phyloP scores from a whole-genome alignment of 2,797 vertebrate species.

The Carapus acus region DNA sequence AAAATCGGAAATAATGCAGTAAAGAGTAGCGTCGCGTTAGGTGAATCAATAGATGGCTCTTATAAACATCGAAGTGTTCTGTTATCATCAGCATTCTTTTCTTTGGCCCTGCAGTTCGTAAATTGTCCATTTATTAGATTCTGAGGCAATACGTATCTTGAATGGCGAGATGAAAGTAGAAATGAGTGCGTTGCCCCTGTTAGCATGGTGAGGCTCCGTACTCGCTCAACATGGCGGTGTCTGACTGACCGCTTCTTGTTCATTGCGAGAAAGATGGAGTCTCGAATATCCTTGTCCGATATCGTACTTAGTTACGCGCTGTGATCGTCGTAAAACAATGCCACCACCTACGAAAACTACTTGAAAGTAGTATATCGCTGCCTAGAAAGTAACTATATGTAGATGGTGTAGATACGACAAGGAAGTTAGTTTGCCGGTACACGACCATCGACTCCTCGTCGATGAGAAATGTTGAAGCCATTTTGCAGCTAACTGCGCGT shows the following conservation, averaged over 20 bases:
- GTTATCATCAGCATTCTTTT: too few species aligned
- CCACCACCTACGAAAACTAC: accelerated
- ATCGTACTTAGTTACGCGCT: constrained; percentile 9
- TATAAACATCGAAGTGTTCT: too few species aligned
- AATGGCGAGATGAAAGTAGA: too few species aligned
- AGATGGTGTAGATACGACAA: neutral
- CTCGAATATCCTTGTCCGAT: constrained; percentile 53
- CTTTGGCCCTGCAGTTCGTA: too few species aligned
- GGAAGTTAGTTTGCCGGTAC: constrained; percentile 13
- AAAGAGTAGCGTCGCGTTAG: too few species aligned
- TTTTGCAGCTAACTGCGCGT: constrained; percentile 46
- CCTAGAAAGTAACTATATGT: too few species aligned
- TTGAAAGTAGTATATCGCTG: accelerated
- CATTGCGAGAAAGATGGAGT: constrained; percentile 69
- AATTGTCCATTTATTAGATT: too few species aligned
- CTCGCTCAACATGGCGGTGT: constrained; percentile 60
- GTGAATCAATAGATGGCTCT: too few species aligned
- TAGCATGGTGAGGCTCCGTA: constrained; percentile 18
- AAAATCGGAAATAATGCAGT: too few species aligned
- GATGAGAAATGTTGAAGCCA: constrained; percentile 51
- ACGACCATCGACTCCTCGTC: constrained; percentile 12
- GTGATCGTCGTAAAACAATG: neutral
- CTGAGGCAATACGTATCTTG: too few species aligned
- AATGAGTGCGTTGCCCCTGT: neutral
- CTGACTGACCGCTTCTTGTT: constrained; percentile 53